Percentiles rank a stretch among this genome's conserved stretches.
phyloP scores from a whole-genome alignment of 2,113 vertebrate genomes.

The Conger conger region DNA sequence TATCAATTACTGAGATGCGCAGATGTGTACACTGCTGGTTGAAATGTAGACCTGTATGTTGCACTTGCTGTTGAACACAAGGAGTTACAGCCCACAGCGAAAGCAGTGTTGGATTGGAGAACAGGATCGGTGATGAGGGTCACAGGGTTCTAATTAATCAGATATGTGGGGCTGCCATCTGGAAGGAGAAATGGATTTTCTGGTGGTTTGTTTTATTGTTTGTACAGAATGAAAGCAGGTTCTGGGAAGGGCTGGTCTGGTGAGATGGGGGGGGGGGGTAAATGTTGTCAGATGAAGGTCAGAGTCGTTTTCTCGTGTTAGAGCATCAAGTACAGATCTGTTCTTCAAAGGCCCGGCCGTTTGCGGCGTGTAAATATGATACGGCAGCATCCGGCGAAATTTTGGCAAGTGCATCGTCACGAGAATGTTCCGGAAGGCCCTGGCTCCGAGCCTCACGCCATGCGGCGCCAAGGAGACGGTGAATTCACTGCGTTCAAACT shows the following conservation, averaged over 20 bases:
- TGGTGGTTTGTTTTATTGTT: slow-evolving; percentile 13
- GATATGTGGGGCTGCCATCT: neutral
- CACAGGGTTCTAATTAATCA: neutral
- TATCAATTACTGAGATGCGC: neutral
- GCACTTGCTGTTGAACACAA: neutral
- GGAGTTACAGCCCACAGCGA: neutral
- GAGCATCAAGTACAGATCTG: neutral
- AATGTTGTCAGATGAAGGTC: neutral
- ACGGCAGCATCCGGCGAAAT: slow-evolving; percentile 43
- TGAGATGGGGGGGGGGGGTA: neutral
- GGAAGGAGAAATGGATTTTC: slow-evolving; percentile 5
- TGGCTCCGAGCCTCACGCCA: slow-evolving; percentile 47
- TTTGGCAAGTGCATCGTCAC: slow-evolving; percentile 46
- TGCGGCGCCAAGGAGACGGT: slow-evolving; percentile 19
- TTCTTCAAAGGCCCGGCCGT: neutral
- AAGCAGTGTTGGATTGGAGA: neutral
- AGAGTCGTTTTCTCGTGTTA: neutral
- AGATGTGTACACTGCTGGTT: neutral
- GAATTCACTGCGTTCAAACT: slow-evolving; percentile 39
- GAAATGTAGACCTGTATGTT: neutral
- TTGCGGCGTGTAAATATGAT: slow-evolving; percentile 9
- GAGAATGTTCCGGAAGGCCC: slow-evolving; percentile 56
- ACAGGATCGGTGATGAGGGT: neutral
- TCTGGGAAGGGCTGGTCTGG: neutral
- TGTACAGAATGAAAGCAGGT: neutral